phyloP scores from a whole-genome alignment of 2,888 invertebrate species.

The Tortrix viridana region DNA sequence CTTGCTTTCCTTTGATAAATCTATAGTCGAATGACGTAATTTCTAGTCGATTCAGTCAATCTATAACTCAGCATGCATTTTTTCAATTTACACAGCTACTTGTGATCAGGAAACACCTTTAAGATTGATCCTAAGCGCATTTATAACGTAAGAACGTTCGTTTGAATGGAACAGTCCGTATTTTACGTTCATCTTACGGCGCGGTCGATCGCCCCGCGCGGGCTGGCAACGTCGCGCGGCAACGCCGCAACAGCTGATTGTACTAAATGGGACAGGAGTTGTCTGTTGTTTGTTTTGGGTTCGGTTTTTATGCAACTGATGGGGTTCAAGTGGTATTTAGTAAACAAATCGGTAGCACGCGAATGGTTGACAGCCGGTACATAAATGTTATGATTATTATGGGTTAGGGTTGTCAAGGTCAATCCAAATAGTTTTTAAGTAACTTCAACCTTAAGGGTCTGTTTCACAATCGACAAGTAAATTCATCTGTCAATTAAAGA shows the following conservation, averaged over 20 bases:
- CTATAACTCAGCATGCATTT: neutral
- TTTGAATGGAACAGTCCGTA: constrained; percentile 13
- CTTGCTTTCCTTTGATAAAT: no score
- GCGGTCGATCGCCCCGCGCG: constrained; percentile 37
- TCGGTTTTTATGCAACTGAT: constrained; percentile 3
- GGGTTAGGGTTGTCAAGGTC: no score
- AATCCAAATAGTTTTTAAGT: no score
- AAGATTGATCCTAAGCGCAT: neutral
- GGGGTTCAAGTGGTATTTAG: constrained; percentile 11
- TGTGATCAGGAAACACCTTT: neutral
- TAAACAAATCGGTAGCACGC: neutral
- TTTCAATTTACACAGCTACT: neutral
- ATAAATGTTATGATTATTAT: no score
- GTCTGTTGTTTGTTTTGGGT: constrained; percentile 18
- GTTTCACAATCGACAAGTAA: no score
- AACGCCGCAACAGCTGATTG: constrained; percentile 31
- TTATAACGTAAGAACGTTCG: constrained; percentile 1
- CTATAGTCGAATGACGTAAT: no score
- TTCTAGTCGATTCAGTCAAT: neutral
- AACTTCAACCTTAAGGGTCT: no score
- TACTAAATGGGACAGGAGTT: constrained; percentile 28
- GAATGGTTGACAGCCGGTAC: no score
- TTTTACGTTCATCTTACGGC: constrained; percentile 11
- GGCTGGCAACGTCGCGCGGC: constrained; percentile 31
- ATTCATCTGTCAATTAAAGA: no score